These are phyloP conservation scores for Amphipoea lucens DNA, from an alignment of 2,888 invertebrate genomes.

Conservation along the genomic window DNA sequence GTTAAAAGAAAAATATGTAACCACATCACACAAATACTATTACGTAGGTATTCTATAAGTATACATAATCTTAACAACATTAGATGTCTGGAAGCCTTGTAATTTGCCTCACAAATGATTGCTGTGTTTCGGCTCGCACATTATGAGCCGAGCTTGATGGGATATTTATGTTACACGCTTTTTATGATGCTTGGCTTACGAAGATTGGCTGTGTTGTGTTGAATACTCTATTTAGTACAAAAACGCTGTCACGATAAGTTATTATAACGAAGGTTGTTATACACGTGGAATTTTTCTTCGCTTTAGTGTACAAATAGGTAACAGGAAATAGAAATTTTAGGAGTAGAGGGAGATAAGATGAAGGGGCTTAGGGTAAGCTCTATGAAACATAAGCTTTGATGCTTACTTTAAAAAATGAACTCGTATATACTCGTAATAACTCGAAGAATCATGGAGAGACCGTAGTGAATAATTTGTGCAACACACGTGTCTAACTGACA, in stretches of 20 bases:
- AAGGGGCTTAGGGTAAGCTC: not conserved
- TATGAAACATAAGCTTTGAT: not conserved
- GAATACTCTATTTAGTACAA: constrained; percentile 54
- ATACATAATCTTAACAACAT: constrained; percentile 78
- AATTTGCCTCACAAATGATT: constrained; percentile 84
- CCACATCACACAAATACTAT: constrained; percentile 45
- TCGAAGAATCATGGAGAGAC: not conserved
- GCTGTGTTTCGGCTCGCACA: constrained; percentile 67
- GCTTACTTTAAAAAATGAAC: not conserved
- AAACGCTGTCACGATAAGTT: constrained; percentile 25
- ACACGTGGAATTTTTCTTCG: constrained; percentile 3
- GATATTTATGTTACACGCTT: constrained; percentile 66
- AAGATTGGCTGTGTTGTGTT: constrained; percentile 48
- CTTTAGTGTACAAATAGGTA: not conserved
- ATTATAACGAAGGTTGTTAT: constrained; percentile 14
- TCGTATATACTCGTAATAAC: not conserved
- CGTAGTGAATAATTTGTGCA: not conserved
- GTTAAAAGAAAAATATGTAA: constrained; percentile 65
- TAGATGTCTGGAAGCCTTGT: constrained; percentile 73
- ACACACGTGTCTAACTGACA: too few species aligned
- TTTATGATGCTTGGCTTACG: constrained; percentile 51
- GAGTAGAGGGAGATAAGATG: not conserved
- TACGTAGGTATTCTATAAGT: constrained; percentile 48
- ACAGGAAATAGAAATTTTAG: not conserved
- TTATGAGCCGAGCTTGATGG: constrained; percentile 67